Evolutionary conservation across 1,140 invertebrate species (phyloP).

Genomic region (Oreohelix idahoensis): DNA sequence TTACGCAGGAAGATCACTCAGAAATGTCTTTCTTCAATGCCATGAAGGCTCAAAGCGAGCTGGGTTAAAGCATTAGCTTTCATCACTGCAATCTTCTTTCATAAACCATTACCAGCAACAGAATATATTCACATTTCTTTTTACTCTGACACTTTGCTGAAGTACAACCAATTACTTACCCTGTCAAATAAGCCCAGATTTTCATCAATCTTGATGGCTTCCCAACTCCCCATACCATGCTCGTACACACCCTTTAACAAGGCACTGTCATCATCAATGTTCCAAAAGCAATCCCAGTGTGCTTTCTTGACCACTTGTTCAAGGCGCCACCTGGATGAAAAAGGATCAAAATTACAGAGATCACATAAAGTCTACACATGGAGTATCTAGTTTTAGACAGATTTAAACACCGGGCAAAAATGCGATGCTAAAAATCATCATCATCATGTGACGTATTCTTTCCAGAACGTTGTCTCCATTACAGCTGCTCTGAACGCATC

Average conservation of each 20-base stretch:
- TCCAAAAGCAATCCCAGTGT: constrained; percentile 91
- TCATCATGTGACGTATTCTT: no score
- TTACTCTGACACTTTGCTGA: background rate
- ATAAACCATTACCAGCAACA: background rate
- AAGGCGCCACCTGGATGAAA: constrained; percentile 54
- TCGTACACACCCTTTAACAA: constrained; percentile 92
- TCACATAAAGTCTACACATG: no score
- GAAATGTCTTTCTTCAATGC: constrained; percentile 1
- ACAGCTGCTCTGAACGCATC: no score
- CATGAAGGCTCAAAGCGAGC: constrained; percentile 6
- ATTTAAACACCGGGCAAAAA: no score
- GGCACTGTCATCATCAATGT: constrained; percentile 88
- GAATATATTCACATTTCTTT: background rate
- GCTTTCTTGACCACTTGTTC: constrained; percentile 73
- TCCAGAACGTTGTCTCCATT: no score
- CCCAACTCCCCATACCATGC: constrained; percentile 97
- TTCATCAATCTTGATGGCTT: constrained; percentile 96
- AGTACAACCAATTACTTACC: constrained; percentile 58
- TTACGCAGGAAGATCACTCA: background rate
- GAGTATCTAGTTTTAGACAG: no score
- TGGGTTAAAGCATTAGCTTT: constrained; percentile 15
- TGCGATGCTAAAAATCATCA: no score
- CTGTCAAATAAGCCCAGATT: constrained; percentile 91
- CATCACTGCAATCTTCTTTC: background rate
- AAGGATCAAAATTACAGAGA: background rate